Evolutionary conservation across 2,888 invertebrate genomes (phyloP), one percentile per base, ranked within the genome.

Genomic region (Platycnemis pennipes): DNA sequence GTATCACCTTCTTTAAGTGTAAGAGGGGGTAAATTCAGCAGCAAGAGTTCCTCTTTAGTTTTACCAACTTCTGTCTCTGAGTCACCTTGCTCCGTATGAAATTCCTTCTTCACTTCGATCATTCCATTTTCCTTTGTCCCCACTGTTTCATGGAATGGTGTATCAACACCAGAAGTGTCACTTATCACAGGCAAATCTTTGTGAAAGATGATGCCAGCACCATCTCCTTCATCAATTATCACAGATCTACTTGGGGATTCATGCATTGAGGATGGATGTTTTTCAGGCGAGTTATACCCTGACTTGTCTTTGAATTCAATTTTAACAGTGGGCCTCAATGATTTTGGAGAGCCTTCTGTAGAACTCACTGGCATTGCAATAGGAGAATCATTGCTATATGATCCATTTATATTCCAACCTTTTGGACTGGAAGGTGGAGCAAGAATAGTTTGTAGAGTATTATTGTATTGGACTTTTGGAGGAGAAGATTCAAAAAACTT

Each of bases 361-460:
- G 45, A 45, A 63, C 44, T 91, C 26, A 63, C 13, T 44, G 44
- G 8, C 11, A 44, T 44, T 11, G 91, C 44, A 91, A 69, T 44
- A 13, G 91, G 63, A 44, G 53, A 37, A 22, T 63, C 26, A 44
- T 44, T 63, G n/a, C 2, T 91, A 16, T 69, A 69, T 8, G 91
- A 44, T 45, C n/a, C 44, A 91, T 63, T 63, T 16, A 63, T 11
- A 44, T 69, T 56, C 91, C 56, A 91, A 37, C 91, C 45, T 44
- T 45, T 45, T 63, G 56, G 11, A 77, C 77, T 77, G 77, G 77
- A 77, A 37, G 77, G 77, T 4, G 91, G 91, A n/a, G 91, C 63
- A 44, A 91, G 22, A 44, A 91, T 56, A 0, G 44, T 91, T 69
- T 63, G 56, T n/a, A 91, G 11, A 37, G 91, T 63, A 42, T 91